These are phyloP conservation scores for Slavum lentiscoides DNA, from an alignment of 2,888 invertebrate genomes.

Conservation along the genomic window DNA sequence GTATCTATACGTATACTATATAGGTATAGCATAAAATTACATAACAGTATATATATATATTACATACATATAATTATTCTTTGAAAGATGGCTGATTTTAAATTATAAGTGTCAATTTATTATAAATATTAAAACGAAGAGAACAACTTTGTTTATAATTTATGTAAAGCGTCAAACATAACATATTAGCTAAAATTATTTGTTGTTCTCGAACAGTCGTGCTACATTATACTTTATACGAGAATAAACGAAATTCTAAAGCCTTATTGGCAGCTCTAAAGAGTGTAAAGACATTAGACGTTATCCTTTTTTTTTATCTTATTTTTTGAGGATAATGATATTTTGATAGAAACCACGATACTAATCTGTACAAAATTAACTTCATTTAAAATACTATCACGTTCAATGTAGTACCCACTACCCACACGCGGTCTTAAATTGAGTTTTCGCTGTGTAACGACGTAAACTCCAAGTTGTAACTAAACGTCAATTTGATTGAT, in stretches of 20 bases:
- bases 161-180: no score
- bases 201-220: no score
- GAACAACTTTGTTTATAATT: no score
- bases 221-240: background rate
- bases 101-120: no score
- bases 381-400: conserved; percentile 16
- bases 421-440: background rate
- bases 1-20: no score
- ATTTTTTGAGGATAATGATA: background rate
- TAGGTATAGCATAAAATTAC: no score
- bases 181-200: no score
- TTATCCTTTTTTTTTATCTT: background rate
- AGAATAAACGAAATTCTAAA: background rate
- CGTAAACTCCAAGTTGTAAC: background rate
- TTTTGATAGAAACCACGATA: conserved; percentile 7
- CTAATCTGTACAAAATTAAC: background rate
- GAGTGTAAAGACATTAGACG: background rate
- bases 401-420: background rate
- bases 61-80: no score
- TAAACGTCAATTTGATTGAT: conserved; percentile 1
- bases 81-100: no score
- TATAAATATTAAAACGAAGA: no score
- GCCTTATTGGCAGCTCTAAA: background rate
- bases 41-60: no score
- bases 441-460: background rate